Conservation (phyloP, 2,113 vertebrate genomes). For the Mormoops blainvillei region DNA sequence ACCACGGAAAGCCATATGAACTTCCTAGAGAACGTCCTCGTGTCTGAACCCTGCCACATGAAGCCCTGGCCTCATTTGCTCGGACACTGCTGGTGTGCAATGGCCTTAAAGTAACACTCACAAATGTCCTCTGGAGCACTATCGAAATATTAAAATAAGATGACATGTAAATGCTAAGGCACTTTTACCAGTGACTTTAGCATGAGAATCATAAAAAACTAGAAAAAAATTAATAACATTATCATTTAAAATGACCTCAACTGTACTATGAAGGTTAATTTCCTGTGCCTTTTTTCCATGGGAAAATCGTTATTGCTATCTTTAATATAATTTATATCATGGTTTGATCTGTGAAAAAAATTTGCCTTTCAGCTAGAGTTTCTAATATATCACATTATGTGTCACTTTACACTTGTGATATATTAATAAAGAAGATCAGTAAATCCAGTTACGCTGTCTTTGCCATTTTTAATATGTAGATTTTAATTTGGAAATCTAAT, state of each 20-base stretch:
- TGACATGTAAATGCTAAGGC: not conserved
- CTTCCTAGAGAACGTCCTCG: not conserved
- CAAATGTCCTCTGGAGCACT: not conserved
- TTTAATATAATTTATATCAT: slow-evolving; percentile 15
- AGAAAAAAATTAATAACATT: not conserved
- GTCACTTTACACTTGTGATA: slow-evolving; percentile 11
- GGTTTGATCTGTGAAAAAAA: slow-evolving; percentile 11
- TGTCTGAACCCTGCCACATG: not conserved
- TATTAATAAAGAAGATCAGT: slow-evolving; percentile 23
- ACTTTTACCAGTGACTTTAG: not conserved
- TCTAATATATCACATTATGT: not conserved
- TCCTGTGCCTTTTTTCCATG: not conserved
- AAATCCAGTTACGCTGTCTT: slow-evolving; percentile 12
- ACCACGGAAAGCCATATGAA: not conserved
- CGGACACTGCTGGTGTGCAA: not conserved
- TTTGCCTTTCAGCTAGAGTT: not conserved
- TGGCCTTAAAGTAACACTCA: not conserved
- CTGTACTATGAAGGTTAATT: slow-evolving; percentile 30
- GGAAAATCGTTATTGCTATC: not conserved
- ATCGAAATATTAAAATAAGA: slow-evolving; percentile 10
- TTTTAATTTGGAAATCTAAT: slow-evolving; percentile 28
- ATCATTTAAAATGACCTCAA: slow-evolving; percentile 38
- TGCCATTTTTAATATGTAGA: slow-evolving; percentile 13
- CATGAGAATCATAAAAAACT: not conserved
- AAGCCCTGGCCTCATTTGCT: not conserved